A percentile compares a stretch with the other conserved stretches of the same genome.
Evolutionary conservation across 2,113 vertebrate species (phyloP).

Genomic region (Dermatemys mawii): DNA sequence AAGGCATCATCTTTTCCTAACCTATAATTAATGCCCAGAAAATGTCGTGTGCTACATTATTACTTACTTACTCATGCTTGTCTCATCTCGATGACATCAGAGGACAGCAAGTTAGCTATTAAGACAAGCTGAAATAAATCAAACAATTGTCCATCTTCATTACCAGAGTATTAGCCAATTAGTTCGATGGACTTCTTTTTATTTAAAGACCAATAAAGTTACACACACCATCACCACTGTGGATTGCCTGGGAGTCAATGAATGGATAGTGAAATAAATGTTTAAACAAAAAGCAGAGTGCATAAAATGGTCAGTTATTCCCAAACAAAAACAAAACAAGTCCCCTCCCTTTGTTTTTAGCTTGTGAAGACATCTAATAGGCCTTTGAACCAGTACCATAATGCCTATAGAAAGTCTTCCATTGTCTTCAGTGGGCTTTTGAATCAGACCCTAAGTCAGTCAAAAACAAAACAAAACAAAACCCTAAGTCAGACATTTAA

Average conservation of each 20-base stretch:
- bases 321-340: background rate
- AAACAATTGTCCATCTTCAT: background rate
- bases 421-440: background rate
- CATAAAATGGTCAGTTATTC: background rate
- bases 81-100: background rate
- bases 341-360: no score
- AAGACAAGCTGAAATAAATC: background rate
- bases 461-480: no score
- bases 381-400: background rate
- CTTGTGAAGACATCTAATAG: background rate
- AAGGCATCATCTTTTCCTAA: background rate
- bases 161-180: background rate
- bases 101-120: background rate
- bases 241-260: background rate
- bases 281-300: background rate
- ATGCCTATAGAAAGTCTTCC: background rate
- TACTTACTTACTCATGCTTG: background rate
- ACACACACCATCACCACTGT: background rate
- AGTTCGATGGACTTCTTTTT: background rate
- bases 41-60: background rate
- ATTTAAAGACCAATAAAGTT: background rate
- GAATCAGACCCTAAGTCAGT: background rate
- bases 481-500: no score
- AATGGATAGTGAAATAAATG: background rate
- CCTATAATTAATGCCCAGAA: background rate